Base-by-base conservation (phyloP, 2,888 invertebrate genomes). In the Notodonta dromedarius region DNA sequence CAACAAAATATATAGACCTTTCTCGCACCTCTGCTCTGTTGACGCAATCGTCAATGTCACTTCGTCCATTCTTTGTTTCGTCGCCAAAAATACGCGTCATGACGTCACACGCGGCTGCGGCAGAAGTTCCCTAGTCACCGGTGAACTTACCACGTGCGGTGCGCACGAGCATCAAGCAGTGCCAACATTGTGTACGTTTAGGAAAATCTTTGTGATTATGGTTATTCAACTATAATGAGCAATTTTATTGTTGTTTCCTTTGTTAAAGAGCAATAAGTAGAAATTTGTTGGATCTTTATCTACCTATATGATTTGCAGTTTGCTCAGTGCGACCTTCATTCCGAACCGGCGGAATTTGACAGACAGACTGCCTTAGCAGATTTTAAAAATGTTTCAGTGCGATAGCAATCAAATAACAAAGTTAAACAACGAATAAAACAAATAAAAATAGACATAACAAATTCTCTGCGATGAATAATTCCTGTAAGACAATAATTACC, bases 41-140 rank as follows among this genome's bases (percentile, higher is more conserved):
- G 55, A 55, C 55, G 55, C 55, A 55, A 40, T 55, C 52, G 24
- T 24, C 52, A 52, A 52, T 32, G 35, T 54, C 39, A 42, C 58
- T 54, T 44, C 59, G 42, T 58, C 60, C 63, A 59, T 57, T 56
- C 62, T 66, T 66, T 66, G 56, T 56, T 56, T 56, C 44, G 40
- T 46, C 24, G 54, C 62, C 57, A 51, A 58, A 62, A 62, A 66
- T 60, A 66, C 53, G 24, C 5, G 54, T 16, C 16, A 12, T 16
- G 9, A 50, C 51, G 50, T 51, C 51, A 51, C 12, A 12, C 39
- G 11, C 16, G 57, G 1, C 35, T 54, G 61, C 61, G 59, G 56
- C 59, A n/a, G 57, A 48, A n/a, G 50, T 57, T 58, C 57, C 58
- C 53, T 54, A 50, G 54, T 44, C 24, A 44, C 40, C 55, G 40